Percentiles rank a stretch among this genome's conserved stretches.
phyloP scores from a whole-genome alignment of 2,797 vertebrate genomes.

The Phrynocephalus vlangalii region DNA sequence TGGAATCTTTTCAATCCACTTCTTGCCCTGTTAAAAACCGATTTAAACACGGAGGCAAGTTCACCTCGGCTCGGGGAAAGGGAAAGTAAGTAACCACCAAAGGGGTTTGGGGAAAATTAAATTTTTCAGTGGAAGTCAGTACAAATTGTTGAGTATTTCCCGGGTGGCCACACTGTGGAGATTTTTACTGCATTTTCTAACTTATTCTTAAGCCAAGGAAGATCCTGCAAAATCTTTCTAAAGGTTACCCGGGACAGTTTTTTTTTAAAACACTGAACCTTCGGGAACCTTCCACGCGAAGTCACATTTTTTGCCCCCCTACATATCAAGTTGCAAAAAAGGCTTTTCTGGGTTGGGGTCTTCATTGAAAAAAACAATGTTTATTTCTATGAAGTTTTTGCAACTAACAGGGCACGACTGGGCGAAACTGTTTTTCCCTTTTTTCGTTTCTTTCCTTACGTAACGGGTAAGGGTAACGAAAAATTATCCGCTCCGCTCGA shows the following conservation, averaged over 20 bases:
- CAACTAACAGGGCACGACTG: no score
- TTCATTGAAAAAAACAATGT: background rate
- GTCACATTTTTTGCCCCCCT: background rate
- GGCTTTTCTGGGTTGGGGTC: background rate
- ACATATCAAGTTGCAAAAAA: background rate
- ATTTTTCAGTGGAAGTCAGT: background rate
- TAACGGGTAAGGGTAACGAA: no score
- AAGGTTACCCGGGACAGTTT: background rate
- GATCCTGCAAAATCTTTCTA: background rate
- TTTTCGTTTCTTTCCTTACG: no score
- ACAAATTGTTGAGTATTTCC: background rate
- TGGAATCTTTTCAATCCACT: no score
- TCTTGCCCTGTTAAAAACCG: no score
- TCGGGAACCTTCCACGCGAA: background rate
- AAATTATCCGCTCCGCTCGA: no score
- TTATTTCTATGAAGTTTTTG: no score
- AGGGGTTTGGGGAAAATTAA: background rate
- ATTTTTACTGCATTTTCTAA: constrained; percentile 5
- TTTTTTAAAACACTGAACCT: background rate
- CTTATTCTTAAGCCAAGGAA: background rate
- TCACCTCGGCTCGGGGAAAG: no score
- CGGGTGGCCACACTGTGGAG: constrained; percentile 22
- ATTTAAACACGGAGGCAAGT: no score
- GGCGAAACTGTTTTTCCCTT: no score
- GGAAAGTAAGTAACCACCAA: no score